Evolutionary conservation across 2,888 invertebrate species (phyloP), one percentile per base, ranked within the genome.

Genomic region (Ceramica pisi): DNA sequence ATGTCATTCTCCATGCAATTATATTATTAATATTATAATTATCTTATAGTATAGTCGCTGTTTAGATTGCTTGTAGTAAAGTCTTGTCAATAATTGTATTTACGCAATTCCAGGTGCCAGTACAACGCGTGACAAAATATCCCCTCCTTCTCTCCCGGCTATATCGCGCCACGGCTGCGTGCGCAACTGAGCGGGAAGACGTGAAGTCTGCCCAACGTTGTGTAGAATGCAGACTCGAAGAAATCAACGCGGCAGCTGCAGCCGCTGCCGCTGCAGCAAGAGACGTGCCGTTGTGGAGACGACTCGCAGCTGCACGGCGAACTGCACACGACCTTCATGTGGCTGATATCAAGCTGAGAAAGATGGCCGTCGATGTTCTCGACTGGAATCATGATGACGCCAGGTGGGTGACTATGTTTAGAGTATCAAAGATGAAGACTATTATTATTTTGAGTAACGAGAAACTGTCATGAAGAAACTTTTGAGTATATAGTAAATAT

Each of bases 121-220:
- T 99, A 80, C 99, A 99, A 96, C 97, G 99, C 93, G 99, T 99
- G 87, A 99, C 99, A 87, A 99, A 99, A 96, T 99, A 99, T 96
- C 99, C 99, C 57, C 96, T 99, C 87, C 96, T 99, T 83, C 96
- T 99, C 89, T 98, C 98, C 59, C 97, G 99, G 72, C 96, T 99
- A 83, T 97, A 98, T 90, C 99, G 99, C 95, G 98, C 98, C 56
- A 99, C 99, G 19, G 98, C 99, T 2, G 94, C 96, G 48, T 98
- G 98, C 87, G 97, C 98, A 84, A 98, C 98, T 72, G 98, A 98
- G 75, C 97, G 98, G 76, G 98, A 98, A 83, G 97, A 98, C 87
- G 97, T 99, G 56, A 97, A 98, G 86, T 97, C 98, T 87, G 98
- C 99, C 5, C 98, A 99, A 92, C 98, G 98, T 86, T 98, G 98